Percentiles rank a stretch among this genome's conserved stretches.
These are phyloP conservation scores for Solenopsis invicta DNA, from an alignment of 1,140 invertebrate genomes.

Conservation along the genomic window DNA sequence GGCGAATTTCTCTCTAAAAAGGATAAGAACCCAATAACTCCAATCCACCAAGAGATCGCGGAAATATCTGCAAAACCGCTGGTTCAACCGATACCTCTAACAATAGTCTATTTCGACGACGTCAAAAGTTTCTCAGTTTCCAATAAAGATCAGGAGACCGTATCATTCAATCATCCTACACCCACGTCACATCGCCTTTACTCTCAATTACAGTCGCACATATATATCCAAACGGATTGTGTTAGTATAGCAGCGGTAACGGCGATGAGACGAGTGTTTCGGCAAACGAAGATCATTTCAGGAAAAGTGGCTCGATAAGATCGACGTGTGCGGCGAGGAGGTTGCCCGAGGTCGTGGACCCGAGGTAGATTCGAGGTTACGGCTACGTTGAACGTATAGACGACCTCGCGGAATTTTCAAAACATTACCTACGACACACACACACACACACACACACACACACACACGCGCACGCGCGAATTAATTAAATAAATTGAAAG, in stretches of 20 bases:
- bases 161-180: conserved; percentile 39
- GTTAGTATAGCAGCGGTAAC: not conserved
- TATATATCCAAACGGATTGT: conserved; percentile 8
- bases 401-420: not conserved
- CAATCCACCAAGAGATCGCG: not conserved
- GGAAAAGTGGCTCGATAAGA: conserved; percentile 44
- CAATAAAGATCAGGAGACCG: conserved; percentile 50
- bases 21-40: not conserved
- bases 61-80: not conserved
- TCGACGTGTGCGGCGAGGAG: not conserved
- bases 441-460: too few species aligned
- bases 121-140: conserved; percentile 44
- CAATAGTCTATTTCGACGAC: conserved; percentile 29
- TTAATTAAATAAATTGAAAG: not conserved
- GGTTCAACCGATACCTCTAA: not conserved
- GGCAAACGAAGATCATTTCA: conserved; percentile 23
- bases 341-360: conserved; percentile 49
- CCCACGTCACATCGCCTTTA: conserved; percentile 15
- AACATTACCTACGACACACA: not conserved
- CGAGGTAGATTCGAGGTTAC: not conserved
- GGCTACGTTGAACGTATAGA: conserved; percentile 50
- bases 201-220: conserved; percentile 41
- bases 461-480: not conserved
- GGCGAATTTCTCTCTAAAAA: conserved; percentile 6
- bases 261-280: not conserved